Conservation (phyloP, 2,888 invertebrate species). For the Noctua pronuba region DNA sequence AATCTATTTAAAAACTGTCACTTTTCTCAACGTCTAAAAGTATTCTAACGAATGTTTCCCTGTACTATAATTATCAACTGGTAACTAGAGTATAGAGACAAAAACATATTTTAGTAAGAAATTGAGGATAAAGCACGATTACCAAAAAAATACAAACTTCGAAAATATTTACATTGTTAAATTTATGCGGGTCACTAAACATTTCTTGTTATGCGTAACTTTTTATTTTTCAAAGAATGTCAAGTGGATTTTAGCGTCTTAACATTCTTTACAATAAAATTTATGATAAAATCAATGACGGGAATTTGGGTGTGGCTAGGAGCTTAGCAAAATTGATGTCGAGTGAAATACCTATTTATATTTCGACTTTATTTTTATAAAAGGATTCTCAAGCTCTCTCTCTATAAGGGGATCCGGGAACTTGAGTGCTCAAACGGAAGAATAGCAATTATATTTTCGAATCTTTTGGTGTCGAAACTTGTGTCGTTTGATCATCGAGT, state of each 20-base stretch:
- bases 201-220: not conserved
- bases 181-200: slow-evolving; percentile 9
- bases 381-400: too few species aligned
- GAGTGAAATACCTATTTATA: not conserved
- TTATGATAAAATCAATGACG: slow-evolving; percentile 10
- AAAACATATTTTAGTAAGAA: not conserved
- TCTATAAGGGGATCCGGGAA: not conserved
- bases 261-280: slow-evolving; percentile 6
- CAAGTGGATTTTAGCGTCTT: not conserved
- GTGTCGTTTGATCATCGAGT: not conserved
- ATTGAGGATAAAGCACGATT: not conserved
- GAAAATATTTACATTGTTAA: slow-evolving; percentile 5
- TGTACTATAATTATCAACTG: too few species aligned
- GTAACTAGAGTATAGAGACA: too few species aligned
- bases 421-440: not conserved
- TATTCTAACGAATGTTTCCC: too few species aligned
- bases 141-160: not conserved
- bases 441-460: slow-evolving; percentile 3
- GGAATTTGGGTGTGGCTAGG: not conserved
- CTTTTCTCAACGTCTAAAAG: not conserved
- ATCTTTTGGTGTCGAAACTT: not conserved
- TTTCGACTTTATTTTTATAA: slow-evolving; percentile 14
- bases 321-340: slow-evolving; percentile 8
- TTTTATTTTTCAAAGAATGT: slow-evolving; percentile 13
- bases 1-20: not conserved